Evolutionary conservation across 2,888 invertebrate genomes (phyloP).

Genomic region (Philereme vetulata): DNA sequence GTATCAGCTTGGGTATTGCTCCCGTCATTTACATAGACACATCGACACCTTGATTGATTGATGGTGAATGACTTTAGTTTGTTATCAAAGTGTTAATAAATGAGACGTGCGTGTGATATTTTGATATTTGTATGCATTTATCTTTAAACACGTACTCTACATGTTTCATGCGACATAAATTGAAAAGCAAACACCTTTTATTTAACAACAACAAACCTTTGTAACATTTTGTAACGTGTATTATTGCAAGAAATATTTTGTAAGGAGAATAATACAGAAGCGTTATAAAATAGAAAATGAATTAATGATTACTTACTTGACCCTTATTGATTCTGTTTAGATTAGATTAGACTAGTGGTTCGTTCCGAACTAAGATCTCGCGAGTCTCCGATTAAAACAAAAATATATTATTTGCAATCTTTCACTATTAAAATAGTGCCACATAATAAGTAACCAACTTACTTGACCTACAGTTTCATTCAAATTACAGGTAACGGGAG

Average conservation of each 20-base stretch:
- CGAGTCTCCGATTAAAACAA: too few relatives aligned
- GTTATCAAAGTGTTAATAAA: constrained; percentile 56
- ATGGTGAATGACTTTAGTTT: constrained; percentile 53
- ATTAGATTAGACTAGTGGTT: too few relatives aligned
- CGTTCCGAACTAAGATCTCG: too few relatives aligned
- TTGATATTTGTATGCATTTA: constrained; percentile 28
- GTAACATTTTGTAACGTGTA: constrained; percentile 16
- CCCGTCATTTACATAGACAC: constrained; percentile 53
- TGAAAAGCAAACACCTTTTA: constrained; percentile 20
- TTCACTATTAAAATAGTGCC: too few relatives aligned
- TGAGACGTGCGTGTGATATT: constrained; percentile 42
- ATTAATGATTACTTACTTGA: not conserved
- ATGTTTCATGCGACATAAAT: constrained; percentile 19
- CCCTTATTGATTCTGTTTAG: constrained; percentile 20
- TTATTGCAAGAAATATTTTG: constrained; percentile 12
- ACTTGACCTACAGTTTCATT: too few relatives aligned
- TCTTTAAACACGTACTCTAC: constrained; percentile 26
- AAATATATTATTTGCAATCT: too few relatives aligned
- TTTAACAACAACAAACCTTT: constrained; percentile 14
- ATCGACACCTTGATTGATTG: constrained; percentile 57
- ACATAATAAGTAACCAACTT: too few relatives aligned
- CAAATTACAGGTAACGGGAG: too few relatives aligned
- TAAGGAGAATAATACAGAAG: constrained; percentile 11
- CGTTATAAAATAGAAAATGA: constrained; percentile 10
- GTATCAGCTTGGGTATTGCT: constrained; percentile 46